Percentiles rank a stretch among this genome's conserved stretches.
phyloP scores from a whole-genome alignment of 1,140 invertebrate species.

The Aphis gossypii region DNA sequence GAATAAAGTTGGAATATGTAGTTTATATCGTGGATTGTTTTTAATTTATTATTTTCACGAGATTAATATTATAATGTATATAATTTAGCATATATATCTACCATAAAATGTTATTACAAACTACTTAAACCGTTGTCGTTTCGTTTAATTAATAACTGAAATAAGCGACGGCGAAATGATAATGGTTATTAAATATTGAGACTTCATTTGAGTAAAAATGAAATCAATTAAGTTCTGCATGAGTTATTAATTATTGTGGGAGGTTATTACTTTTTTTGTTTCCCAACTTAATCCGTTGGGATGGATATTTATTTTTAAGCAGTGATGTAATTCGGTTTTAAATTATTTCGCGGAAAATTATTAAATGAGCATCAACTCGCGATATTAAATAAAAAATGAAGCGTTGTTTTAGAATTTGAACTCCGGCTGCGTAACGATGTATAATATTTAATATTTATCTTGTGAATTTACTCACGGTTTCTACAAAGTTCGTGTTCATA shows the following conservation, averaged over 20 bases:
- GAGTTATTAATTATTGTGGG: neutral
- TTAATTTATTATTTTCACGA: conserved; percentile 17
- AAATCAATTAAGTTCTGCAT: neutral
- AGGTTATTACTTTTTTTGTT: conserved; percentile 8
- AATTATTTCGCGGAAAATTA: neutral
- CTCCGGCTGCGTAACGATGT: neutral
- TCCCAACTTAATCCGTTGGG: neutral
- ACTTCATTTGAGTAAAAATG: neutral
- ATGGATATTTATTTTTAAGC: neutral
- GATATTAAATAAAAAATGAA: neutral
- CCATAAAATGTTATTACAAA: neutral
- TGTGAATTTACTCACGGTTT: neutral
- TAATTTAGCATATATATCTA: too few species aligned
- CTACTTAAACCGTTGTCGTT: neutral
- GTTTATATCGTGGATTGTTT: neutral
- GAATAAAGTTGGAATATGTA: neutral
- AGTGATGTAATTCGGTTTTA: neutral
- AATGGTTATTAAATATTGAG: neutral
- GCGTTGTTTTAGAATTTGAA: neutral
- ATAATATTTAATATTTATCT: neutral
- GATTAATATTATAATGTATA: neutral
- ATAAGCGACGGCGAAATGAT: neutral
- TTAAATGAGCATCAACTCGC: neutral
- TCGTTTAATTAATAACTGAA: neutral
- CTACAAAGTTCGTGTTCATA: too few species aligned